Base-by-base conservation (phyloP, 2,797 vertebrate genomes). In the Siniperca scherzeri region DNA sequence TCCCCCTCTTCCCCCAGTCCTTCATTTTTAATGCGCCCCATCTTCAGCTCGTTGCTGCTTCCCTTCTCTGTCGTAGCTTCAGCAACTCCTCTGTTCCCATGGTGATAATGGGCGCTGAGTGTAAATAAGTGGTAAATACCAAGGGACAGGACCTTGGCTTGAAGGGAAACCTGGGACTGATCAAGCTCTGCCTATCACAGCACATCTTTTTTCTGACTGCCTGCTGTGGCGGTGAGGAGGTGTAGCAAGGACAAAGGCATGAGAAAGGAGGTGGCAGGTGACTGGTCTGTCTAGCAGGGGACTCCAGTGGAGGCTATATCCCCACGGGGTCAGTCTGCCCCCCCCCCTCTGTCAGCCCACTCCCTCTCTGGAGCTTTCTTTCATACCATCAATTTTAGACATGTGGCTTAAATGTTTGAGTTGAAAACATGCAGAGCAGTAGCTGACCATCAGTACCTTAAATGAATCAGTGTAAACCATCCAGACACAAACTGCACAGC, bases 191-290 rank as follows among this genome's bases (percentile, higher is more conserved):
- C 76, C 82, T 84, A 84, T 91, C 88, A 82, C 40, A 8, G 82
- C 80, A 64, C 68, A n/a, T 87, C 61, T 76, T 67, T 74, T 62
- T 74, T 68, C 27, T 36, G 36, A 50, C 17, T 68, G 70, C 67
- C 52, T 42, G 75, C 11, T 11, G 48, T 27, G 40, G 53, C 83
- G 83, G 76, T 38, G 52, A 85, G 65, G 70, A 85, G 84, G 70
- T 70, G 77, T 60, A 78, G 59, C 77, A 56, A 85, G 83, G 91
- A 94, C 93, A 94, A 94, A 92, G 89, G 81, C 66, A 84, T 74
- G 74, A 79, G 81, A 73, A 61, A 69, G 36, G 30, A 30, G 65
- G 78, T 85, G 62, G 77, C 85, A 84, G 86, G 80, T 81, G 82
- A 85, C 75, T 78, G 77, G 76, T 82, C 83, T 82, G 76, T 86